Evolutionary conservation across 2,888 invertebrate species (phyloP), one percentile per base, ranked within the genome.

Genomic region (Kryphioiulus occultus): DNA sequence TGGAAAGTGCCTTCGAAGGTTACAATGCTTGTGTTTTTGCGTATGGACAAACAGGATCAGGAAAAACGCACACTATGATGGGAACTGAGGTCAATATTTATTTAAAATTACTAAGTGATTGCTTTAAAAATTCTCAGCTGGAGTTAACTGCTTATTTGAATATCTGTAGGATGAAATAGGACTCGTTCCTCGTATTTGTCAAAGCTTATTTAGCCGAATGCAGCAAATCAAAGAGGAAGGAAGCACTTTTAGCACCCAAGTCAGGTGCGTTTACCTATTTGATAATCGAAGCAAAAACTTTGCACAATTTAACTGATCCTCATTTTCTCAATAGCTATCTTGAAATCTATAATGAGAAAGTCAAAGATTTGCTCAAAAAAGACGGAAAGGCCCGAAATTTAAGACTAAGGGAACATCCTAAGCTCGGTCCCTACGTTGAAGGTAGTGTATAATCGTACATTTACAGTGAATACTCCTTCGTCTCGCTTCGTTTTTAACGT

Each of bases 1-100:
- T 96, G 89, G 95, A 95, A 92, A 95, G 95, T 93, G 96, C 95
- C 89, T 96, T 96, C 92, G 94, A 95, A 91, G 96, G 96, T 53
- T 97, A 97, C 93, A 97, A 97, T 92, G 96, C 96, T 88, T 97
- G 97, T 91, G 96, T 97, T 88, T 97, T 97, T 93, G 97, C 97
- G 83, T 97, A 97, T 92, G 97, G 97, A 30, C 97, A 97, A 93
- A 97, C 97, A 3, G 97, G 97, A 89, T 96, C 96, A 92, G 97
- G 97, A 87, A 97, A 97, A 93, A 97, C 97, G 0, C 96, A 96
- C 92, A 97, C 97, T 53, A 97, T 97, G 97, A 97, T 97, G 96
- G 97, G 97, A 5, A 94, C 95, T 15, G 89, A 89, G 30, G 95
- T 95, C 92, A 92, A 93, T 83, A 17, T 85, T 47, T 4, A 35